These are phyloP conservation scores for Drosophila pseudoobscura DNA, from an alignment of 1,140 invertebrate species.

Conservation along the genomic window DNA sequence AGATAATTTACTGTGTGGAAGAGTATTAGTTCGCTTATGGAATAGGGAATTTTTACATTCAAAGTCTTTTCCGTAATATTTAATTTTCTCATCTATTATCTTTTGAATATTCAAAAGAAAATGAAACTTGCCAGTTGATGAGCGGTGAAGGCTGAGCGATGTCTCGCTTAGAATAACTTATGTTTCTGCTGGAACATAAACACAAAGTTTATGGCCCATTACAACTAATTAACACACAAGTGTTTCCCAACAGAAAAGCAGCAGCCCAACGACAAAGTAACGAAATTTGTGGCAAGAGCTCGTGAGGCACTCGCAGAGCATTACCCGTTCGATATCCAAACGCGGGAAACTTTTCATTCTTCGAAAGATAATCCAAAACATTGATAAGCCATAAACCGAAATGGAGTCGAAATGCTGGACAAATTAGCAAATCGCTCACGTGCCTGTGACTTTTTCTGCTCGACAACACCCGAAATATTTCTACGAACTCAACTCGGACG, in stretches of 20 bases:
- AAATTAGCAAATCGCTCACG: slow-evolving; percentile 49
- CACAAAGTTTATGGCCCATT: slow-evolving; percentile 22
- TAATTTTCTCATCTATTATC: not conserved
- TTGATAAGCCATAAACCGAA: slow-evolving; percentile 57
- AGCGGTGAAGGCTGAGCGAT: slow-evolving; percentile 15
- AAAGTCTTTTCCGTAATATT: not conserved
- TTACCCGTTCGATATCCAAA: slow-evolving; percentile 23
- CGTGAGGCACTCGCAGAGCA: slow-evolving; percentile 13
- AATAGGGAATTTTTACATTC: too few relatives aligned
- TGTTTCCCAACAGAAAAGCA: not conserved
- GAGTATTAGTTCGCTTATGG: too few relatives aligned
- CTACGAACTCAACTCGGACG: not conserved
- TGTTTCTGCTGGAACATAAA: not conserved
- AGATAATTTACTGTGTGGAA: too few relatives aligned
- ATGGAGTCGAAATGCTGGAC: slow-evolving; percentile 11
- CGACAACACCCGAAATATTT: slow-evolving; percentile 46
- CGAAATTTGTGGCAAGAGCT: not conserved
- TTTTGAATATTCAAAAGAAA: slow-evolving; percentile 1
- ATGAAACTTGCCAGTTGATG: not conserved
- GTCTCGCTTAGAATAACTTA: slow-evolving; percentile 5
- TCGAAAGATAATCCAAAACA: slow-evolving; percentile 25
- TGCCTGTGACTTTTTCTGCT: slow-evolving; percentile 32
- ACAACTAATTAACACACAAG: slow-evolving; percentile 4
- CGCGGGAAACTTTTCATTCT: not conserved
- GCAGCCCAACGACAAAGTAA: slow-evolving; percentile 11